Conservation (phyloP, 2,888 invertebrate species). For the Drosophila gaucha region DNA sequence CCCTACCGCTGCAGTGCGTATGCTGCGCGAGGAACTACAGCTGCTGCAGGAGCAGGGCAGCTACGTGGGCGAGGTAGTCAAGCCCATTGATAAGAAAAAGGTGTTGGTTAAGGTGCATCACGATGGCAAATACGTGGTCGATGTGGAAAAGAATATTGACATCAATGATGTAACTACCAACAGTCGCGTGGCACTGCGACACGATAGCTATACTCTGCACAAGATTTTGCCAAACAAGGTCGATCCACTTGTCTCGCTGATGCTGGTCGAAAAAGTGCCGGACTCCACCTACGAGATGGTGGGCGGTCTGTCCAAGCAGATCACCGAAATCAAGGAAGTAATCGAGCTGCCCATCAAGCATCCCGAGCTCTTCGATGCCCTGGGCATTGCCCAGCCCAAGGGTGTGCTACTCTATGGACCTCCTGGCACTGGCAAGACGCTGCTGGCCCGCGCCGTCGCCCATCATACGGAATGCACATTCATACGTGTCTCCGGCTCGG, state of each 20-base stretch:
- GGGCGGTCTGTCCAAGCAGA: conserved; percentile 99
- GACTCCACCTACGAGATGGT: conserved; percentile 99
- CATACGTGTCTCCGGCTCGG: conserved; percentile 98
- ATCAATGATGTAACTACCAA: conserved; percentile 98
- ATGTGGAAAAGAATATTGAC: conserved; percentile 99
- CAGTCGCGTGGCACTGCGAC: conserved; percentile 97
- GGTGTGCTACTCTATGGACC: conserved; percentile 98
- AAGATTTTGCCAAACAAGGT: conserved; percentile 99
- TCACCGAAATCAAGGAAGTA: conserved; percentile 99
- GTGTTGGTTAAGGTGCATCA: conserved; percentile 99
- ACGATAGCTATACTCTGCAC: conserved; percentile 99
- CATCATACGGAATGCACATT: conserved; percentile 99
- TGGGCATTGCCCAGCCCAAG: conserved; percentile 99
- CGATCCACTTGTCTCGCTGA: conserved; percentile 98
- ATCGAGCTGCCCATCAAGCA: conserved; percentile 99
- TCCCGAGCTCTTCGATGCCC: conserved; percentile 98
- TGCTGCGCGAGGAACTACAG: conserved; percentile 98
- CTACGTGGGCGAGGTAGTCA: conserved; percentile 99
- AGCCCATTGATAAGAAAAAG: conserved; percentile 99
- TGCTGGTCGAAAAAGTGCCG: conserved; percentile 99
- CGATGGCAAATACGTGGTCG: conserved; percentile 99
- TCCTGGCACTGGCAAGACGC: conserved; percentile 95
- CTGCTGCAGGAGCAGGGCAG: conserved; percentile 98
- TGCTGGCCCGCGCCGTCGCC: conserved; percentile 98
- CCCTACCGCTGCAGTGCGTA: conserved; percentile 88